A percentile compares a stretch with the other conserved stretches of the same genome.
phyloP scores from a whole-genome alignment of 2,888 invertebrate species.

The Argynnis bischoffii region DNA sequence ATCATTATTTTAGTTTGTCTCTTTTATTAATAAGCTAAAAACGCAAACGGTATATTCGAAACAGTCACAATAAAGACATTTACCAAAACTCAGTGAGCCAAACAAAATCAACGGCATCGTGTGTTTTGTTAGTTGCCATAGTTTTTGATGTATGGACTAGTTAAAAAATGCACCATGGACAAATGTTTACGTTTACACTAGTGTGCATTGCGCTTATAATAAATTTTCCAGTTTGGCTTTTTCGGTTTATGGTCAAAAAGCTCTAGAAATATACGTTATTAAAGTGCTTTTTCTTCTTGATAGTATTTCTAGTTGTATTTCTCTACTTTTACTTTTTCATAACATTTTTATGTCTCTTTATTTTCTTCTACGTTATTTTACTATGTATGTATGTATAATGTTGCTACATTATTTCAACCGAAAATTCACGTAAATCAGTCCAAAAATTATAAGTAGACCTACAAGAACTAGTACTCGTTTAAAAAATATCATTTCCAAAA shows the following conservation, averaged over 20 bases:
- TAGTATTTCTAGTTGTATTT: constrained; percentile 12
- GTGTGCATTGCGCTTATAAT: constrained; percentile 51
- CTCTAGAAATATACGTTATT: constrained; percentile 53
- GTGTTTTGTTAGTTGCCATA: constrained; percentile 59
- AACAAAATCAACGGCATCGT: constrained; percentile 57
- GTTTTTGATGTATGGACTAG: constrained; percentile 63
- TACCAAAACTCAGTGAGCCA: constrained; percentile 56
- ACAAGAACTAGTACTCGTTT: too few relatives aligned
- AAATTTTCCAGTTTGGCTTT: constrained; percentile 60
- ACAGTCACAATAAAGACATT: constrained; percentile 48
- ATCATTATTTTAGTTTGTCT: not conserved
- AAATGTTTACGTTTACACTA: constrained; percentile 58
- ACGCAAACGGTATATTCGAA: constrained; percentile 29
- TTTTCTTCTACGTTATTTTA: too few relatives aligned
- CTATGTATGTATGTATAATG: too few relatives aligned
- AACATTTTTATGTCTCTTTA: too few relatives aligned
- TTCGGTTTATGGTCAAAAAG: constrained; percentile 53
- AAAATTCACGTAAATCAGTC: too few relatives aligned
- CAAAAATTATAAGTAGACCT: too few relatives aligned
- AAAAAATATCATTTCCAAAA: too few relatives aligned
- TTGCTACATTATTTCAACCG: too few relatives aligned
- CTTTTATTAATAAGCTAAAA: not conserved
- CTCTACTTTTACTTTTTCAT: too few relatives aligned
- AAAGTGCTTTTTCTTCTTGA: constrained; percentile 36
- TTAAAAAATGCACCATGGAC: constrained; percentile 61